These are phyloP conservation scores for Bombus haemorrhoidalis DNA, from an alignment of 1,140 invertebrate genomes.

Conservation along the genomic window DNA sequence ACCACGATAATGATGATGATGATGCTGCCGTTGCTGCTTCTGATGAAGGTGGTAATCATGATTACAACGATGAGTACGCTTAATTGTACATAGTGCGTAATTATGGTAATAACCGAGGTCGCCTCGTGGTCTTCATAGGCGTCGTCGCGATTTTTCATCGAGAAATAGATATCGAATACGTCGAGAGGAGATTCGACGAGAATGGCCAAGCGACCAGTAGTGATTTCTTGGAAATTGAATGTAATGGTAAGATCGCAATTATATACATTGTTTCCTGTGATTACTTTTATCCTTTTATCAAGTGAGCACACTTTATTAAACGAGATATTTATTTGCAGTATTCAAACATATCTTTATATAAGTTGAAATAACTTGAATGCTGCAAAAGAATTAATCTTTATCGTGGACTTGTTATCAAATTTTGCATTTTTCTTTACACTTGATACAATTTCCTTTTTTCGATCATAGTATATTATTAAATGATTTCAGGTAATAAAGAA, in stretches of 20 bases:
- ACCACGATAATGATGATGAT: slow-evolving; percentile 24
- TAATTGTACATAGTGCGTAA: slow-evolving; percentile 57
- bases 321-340: not conserved
- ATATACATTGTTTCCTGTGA: not conserved
- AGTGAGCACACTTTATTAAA: not conserved
- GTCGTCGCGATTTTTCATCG: slow-evolving; percentile 2
- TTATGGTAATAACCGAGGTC: slow-evolving; percentile 60
- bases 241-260: not conserved
- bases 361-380: not conserved
- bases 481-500: no score
- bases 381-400: not conserved
- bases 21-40: slow-evolving; percentile 27
- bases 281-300: not conserved
- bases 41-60: slow-evolving; percentile 53
- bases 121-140: slow-evolving; percentile 19
- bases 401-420: not conserved
- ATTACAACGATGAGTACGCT: slow-evolving; percentile 51
- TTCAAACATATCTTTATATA: no score
- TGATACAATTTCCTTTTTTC: not conserved
- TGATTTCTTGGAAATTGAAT: not conserved
- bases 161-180: not conserved
- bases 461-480: no score
- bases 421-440: not conserved
- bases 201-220: not conserved
- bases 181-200: not conserved